These are phyloP conservation scores for Sinocyclocheilus anophthalmus DNA, from an alignment of 2,113 vertebrate genomes.

Conservation along the genomic window DNA sequence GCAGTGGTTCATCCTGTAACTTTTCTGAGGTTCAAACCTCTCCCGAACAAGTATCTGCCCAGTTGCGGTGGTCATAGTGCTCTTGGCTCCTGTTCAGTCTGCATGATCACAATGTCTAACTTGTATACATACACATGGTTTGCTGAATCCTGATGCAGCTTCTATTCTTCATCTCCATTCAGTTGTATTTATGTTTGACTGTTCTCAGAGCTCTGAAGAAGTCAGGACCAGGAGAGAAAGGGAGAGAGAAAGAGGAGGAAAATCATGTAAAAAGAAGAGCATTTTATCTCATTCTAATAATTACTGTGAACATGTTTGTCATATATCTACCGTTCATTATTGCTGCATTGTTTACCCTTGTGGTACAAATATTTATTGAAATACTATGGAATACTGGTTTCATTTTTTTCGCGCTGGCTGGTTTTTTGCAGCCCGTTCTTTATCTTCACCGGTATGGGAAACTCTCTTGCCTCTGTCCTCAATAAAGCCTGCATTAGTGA, in stretches of 20 bases:
- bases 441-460: conserved; percentile 11
- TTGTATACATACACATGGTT: not conserved
- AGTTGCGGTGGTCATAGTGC: conserved; percentile 1
- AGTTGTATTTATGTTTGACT: conserved; percentile 13
- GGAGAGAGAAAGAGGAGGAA: not conserved
- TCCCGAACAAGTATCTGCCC: conserved; percentile 29
- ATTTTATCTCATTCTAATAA: conserved; percentile 21
- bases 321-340: not conserved
- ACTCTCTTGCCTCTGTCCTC: not conserved
- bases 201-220: conserved; percentile 17
- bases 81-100: not conserved
- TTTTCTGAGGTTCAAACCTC: conserved; percentile 23
- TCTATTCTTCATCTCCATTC: not conserved
- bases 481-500: not conserved
- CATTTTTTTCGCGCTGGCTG: not conserved
- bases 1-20: conserved; percentile 23
- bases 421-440: conserved; percentile 17
- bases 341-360: not conserved
- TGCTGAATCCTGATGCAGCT: not conserved
- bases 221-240: conserved; percentile 21
- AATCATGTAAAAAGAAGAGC: conserved; percentile 33
- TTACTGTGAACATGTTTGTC: conserved; percentile 1
- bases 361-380: not conserved
- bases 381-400: not conserved
- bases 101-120: not conserved